Evolutionary conservation across 2,888 invertebrate species (phyloP), one percentile per base, ranked within the genome.

Genomic region (Hypolimnas misippus): DNA sequence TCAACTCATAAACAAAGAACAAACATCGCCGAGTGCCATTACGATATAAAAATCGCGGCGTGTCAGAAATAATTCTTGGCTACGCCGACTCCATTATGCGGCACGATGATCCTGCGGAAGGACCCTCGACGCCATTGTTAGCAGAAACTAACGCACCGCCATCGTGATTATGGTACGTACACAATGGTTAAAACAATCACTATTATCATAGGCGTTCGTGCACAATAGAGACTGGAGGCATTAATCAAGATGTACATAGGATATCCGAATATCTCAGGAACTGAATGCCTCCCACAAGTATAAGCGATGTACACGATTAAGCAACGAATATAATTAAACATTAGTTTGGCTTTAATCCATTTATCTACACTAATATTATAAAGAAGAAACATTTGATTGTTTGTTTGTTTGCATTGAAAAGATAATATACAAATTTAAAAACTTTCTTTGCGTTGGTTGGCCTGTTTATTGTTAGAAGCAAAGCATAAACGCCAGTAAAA

Each of bases 81-180:
- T 49, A 29, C 19, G 14, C 21, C 31, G 51, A 53, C 38, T 62
- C 57, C 52, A 63, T 63, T 63, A 63, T 54, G 44, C 57, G 51
- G 46, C 17, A 33, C 29, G 57, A 58, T 58, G 49, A 54, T 58
- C 58, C 60, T 60, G 38, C 49, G 57, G 53, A 57, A 57, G 38
- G 57, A 52, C 40, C 57, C 57, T 57, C 57, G 8, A 62, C 62
- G 62, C 49, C 31, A 57, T 62, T 62, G 57, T 62, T 62, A 57
- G 63, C 46, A 49, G 49, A 25, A 17, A 54, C 33, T 53, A 46
- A 35, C 59, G 46, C 35, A 49, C 53, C 38, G 53, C 17, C 59
- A 25, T 44, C 17, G 59, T 33, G 59, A 59, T 59, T 59, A 53
- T 25, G 25, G 59, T 54, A 25, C 33, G 46, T 46, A 42, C 16